Percentiles rank a stretch among this genome's conserved stretches.
phyloP scores from a whole-genome alignment of 1,140 invertebrate genomes.

The Metaphire vulgaris region DNA sequence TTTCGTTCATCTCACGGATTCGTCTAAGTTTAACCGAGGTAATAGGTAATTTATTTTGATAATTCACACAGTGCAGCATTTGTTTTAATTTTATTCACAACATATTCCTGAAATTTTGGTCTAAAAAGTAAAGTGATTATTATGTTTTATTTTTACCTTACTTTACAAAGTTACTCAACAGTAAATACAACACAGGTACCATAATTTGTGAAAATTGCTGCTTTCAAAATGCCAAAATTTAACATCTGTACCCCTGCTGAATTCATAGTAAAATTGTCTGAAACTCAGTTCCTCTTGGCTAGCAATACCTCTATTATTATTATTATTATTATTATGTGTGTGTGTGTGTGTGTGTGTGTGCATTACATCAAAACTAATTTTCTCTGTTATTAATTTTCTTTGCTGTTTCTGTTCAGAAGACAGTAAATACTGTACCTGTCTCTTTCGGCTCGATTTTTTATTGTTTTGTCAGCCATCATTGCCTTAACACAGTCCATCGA shows the following conservation, averaged over 20 bases:
- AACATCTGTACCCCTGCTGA: no score
- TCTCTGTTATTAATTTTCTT: not conserved
- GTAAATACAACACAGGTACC: not conserved
- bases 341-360: not conserved
- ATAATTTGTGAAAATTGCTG: no score
- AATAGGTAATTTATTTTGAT: not conserved
- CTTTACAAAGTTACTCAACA: not conserved
- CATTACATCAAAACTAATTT: not conserved
- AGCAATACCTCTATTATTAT: not conserved
- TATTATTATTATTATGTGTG: no score
- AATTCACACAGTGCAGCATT: not conserved
- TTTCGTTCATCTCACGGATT: conserved; percentile 89
- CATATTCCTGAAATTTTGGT: not conserved
- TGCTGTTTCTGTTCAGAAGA: not conserved
- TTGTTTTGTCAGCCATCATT: conserved; percentile 87
- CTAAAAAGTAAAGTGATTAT: not conserved
- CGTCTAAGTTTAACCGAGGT: conserved; percentile 44
- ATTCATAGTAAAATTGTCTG: no score
- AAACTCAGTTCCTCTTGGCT: no score
- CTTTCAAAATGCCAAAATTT: no score
- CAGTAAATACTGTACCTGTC: conserved; percentile 61
- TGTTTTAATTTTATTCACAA: not conserved
- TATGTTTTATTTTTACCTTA: not conserved
- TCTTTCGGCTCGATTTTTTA: conserved; percentile 94
- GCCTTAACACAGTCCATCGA: conserved; percentile 94